Conservation (phyloP, 2,113 vertebrate species). For the Coptodon rendalli region DNA sequence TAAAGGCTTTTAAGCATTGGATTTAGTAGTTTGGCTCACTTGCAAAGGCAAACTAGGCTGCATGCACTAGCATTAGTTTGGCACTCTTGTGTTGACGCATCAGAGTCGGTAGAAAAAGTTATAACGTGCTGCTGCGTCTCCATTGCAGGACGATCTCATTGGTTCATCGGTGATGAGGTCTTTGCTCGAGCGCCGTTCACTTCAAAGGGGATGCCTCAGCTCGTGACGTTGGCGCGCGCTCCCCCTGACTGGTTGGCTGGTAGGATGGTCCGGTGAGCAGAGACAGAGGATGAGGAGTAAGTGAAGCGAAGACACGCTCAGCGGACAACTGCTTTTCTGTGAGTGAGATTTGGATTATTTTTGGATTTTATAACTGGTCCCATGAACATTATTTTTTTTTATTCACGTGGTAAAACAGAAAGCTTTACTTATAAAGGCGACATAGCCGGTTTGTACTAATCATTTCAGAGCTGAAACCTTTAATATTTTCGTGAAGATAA, state of each 20-base stretch:
- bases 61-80: not conserved
- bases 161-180: not conserved
- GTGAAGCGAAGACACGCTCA: constrained; percentile 5
- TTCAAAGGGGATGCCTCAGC: constrained; percentile 42
- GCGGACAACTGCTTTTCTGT: constrained; percentile 20
- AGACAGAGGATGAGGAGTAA: constrained; percentile 25
- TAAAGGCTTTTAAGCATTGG: not conserved
- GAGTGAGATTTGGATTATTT: not conserved
- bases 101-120: not conserved
- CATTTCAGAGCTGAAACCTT: not conserved
- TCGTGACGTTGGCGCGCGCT: constrained; percentile 53
- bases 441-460: not conserved
- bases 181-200: not conserved
- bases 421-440: not conserved
- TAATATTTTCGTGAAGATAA: not conserved
- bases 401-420: not conserved
- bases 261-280: not conserved
- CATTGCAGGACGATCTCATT: not conserved
- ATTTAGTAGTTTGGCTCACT: too few species aligned
- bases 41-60: not conserved
- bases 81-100: not conserved
- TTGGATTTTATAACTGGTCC: not conserved
- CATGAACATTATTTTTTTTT: not conserved
- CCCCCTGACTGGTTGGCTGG: not conserved
- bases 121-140: not conserved